phyloP scores from a whole-genome alignment of 2,797 vertebrate genomes.

The Phyllotis vaccarum region DNA sequence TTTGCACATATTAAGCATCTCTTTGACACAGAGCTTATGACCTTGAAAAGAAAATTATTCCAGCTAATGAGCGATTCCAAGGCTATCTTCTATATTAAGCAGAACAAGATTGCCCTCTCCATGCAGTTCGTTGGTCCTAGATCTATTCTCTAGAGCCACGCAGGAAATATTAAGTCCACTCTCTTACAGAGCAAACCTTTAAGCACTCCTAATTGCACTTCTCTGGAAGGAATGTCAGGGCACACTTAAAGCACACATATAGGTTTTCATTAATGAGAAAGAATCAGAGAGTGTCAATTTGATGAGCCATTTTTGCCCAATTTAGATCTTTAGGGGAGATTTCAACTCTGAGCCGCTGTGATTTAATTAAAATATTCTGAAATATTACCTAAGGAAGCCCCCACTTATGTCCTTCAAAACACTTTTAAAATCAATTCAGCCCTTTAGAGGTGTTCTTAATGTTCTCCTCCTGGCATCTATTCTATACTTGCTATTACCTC shows the following conservation, averaged over 20 bases:
- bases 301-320: constrained; percentile 68
- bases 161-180: constrained; percentile 59
- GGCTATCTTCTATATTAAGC: constrained; percentile 37
- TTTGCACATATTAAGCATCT: constrained; percentile 37
- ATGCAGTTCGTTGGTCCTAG: constrained; percentile 37
- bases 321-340: constrained; percentile 72
- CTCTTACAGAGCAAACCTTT: constrained; percentile 66
- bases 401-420: constrained; percentile 65
- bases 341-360: constrained; percentile 60
- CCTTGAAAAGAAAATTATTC: constrained; percentile 74
- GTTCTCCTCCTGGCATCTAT: constrained; percentile 67
- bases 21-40: constrained; percentile 52
- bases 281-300: constrained; percentile 68
- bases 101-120: constrained; percentile 53
- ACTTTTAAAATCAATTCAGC: constrained; percentile 72
- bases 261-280: constrained; percentile 68
- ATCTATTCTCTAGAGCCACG: constrained; percentile 63
- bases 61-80: constrained; percentile 69
- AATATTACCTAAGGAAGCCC: constrained; percentile 61
- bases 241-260: constrained; percentile 59
- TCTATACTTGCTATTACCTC: constrained; percentile 53
- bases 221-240: constrained; percentile 65
- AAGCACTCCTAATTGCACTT: constrained; percentile 68
- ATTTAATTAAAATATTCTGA: constrained; percentile 75
- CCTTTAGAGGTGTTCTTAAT: constrained; percentile 67